Evolutionary conservation across 2,113 vertebrate genomes (phyloP).

Genomic region (Montifringilla adamsi): DNA sequence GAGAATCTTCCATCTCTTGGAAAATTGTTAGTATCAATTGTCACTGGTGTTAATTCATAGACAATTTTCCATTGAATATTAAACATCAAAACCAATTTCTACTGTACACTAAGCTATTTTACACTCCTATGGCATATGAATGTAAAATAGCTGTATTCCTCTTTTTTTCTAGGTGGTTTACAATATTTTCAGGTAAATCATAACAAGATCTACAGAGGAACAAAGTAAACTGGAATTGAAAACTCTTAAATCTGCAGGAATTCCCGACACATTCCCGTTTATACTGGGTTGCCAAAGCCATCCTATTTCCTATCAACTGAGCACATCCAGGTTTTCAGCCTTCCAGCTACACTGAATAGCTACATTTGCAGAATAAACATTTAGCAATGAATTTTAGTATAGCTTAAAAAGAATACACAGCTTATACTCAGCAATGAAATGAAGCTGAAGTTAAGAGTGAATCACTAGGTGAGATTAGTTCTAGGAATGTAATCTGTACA

Average conservation of each 20-base stretch:
- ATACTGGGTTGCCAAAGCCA: not conserved
- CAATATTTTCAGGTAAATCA: not conserved
- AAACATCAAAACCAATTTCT: not conserved
- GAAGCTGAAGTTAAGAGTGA: slow-evolving; percentile 16
- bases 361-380: not conserved
- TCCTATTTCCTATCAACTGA: not conserved
- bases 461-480: slow-evolving; percentile 10
- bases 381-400: slow-evolving; percentile 11
- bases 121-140: not conserved
- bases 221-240: not conserved
- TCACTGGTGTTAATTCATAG: not conserved
- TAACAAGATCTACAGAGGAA: not conserved
- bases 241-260: not conserved
- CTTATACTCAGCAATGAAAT: slow-evolving; percentile 24
- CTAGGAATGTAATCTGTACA: not conserved
- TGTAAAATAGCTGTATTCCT: not conserved
- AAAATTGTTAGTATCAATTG: not conserved
- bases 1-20: not conserved
- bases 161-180: not conserved
- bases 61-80: not conserved
- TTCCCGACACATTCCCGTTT: not conserved
- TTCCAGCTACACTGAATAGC: slow-evolving; percentile 11
- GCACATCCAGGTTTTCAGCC: slow-evolving; percentile 1
- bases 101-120: not conserved
- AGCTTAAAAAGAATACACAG: slow-evolving; percentile 1